Evolutionary conservation across 2,113 vertebrate species (phyloP), one percentile per base, ranked within the genome.

Genomic region (Monopterus albus): DNA sequence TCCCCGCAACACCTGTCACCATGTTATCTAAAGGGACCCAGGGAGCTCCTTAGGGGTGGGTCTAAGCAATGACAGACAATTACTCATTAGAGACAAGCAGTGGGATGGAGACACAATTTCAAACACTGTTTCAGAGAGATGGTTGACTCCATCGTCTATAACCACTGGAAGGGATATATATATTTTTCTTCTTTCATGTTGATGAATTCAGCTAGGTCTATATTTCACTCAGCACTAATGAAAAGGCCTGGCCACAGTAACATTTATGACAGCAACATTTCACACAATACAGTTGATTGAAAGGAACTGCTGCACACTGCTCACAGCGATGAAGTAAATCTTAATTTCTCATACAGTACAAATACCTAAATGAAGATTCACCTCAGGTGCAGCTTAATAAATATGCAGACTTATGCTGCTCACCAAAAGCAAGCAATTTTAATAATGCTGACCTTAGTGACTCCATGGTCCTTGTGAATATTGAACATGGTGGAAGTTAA

Each of bases 1-100:
- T 11, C 20, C 20, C 43, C 50, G 72, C 47, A 50, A 50, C 45
- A 68, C 62, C 64, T 87, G 75, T 74, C 52, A 67, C 31, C 28
- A 50, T 70, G 77, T 89, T 89, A 91, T 91, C 87, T 79, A 59
- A 66, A 56, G 50, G 36, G 47, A 72, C 67, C 76, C 81, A 75
- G 77, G 49, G 72, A 82, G 66, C 57, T 74, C 42, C 78, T 85
- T 28, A 49, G 83, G 73, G 75, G 42, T 29, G 29, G 73, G 60
- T 65, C 73, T 67, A 57, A 42, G 61, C 71, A 59, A 81, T 61
- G 72, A 72, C 59, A 73, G 49, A 63, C 69, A 77, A 78, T 87
- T 67, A 72, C 79, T 59, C 49, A 75, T 76, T 74, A 63, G 58
- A 77, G 55, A 46, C 26, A 20, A 55, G 57, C 61, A 51, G 53